These are phyloP conservation scores for Lipophrys pholis DNA, from an alignment of 2,113 vertebrate species.

Conservation along the genomic window DNA sequence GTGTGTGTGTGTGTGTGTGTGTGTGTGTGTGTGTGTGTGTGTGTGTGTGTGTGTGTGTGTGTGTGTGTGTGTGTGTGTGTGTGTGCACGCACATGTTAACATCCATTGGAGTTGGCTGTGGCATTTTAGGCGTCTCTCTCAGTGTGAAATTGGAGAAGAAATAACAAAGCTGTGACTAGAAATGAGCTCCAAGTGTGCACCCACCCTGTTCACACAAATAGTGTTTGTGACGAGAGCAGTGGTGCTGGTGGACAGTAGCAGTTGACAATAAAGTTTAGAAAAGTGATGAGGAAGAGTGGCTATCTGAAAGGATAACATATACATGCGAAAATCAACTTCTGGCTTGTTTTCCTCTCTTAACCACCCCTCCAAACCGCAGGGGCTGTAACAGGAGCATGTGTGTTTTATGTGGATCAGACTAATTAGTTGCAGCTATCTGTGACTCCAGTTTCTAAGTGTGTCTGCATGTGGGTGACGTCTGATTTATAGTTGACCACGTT, in stretches of 20 bases:
- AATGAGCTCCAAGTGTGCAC: conserved; percentile 50
- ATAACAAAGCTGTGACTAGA: conserved; percentile 66
- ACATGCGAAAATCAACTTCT: conserved; percentile 47
- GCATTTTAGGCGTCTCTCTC: conserved; percentile 68
- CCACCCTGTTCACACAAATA: conserved; percentile 60
- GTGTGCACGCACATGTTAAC: conserved; percentile 43
- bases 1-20: conserved; percentile 11
- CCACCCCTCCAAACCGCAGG: conserved; percentile 8
- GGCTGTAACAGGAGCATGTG: conserved; percentile 7
- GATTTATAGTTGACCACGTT: conserved; percentile 1
- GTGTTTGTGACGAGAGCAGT: conserved; percentile 43
- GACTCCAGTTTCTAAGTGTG: conserved; percentile 16
- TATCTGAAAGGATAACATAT: conserved; percentile 58
- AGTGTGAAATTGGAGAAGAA: conserved; percentile 75
- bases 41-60: conserved; percentile 19
- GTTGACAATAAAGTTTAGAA: conserved; percentile 53
- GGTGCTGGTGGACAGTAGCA: conserved; percentile 38
- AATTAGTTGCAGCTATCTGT: not conserved
- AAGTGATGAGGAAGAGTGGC: conserved; percentile 29
- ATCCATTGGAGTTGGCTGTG: conserved; percentile 67
- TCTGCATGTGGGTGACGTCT: conserved; percentile 8
- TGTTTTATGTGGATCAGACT: conserved; percentile 33
- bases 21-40: conserved; percentile 41
- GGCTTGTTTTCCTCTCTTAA: conserved; percentile 26
- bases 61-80: not conserved